Evolutionary conservation across 2,113 vertebrate species (phyloP), one percentile per base, ranked within the genome.

Genomic region (Istiophorus platypterus): DNA sequence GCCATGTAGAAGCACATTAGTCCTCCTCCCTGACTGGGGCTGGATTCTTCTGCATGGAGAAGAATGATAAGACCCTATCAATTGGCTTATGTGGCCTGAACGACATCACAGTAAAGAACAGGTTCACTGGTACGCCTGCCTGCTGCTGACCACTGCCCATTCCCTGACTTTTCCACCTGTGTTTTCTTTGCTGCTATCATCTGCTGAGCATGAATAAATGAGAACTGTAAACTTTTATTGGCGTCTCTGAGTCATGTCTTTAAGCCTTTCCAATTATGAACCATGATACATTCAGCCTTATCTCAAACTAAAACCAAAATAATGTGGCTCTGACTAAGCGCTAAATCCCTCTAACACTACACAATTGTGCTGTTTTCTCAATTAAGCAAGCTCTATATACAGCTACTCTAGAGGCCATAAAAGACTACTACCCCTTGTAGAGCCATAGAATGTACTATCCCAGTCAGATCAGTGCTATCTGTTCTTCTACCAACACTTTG

Each of bases 321-420:
- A 29, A 22, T 20, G 37, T n/a, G 27, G 15, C 73, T 73, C n/a
- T 41, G 45, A 57, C 72, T 10, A 11, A 42, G 64, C 14, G 20
- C 47, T 79, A 61, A 59, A 80, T 75, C 74, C 42, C 72, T n/a
- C 37, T 49, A 37, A n/a, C 27, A 58, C 58, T 9, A 26, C 67
- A 72, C 20, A 58, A 67, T 41, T 10, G 52, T 62, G 68, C 59
- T 58, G 63, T 51, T 84, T 80, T 74, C 56, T 80, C 78, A 85
- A 81, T 81, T 76, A 84, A 73, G 52, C 39, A 15, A 68, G 88
- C 58, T 45, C 70, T 72, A 78, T 15, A 84, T 76, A 80, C 57
- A n/a, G 45, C 26, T 31, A 45, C 71, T 66, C 27, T 0, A 41
- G 64, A 58, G 82, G 72, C 72, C 37, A 72, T 84, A 66, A 87